Conservation (phyloP, 2,797 vertebrate species). For the Notoglanidium macrostoma region DNA sequence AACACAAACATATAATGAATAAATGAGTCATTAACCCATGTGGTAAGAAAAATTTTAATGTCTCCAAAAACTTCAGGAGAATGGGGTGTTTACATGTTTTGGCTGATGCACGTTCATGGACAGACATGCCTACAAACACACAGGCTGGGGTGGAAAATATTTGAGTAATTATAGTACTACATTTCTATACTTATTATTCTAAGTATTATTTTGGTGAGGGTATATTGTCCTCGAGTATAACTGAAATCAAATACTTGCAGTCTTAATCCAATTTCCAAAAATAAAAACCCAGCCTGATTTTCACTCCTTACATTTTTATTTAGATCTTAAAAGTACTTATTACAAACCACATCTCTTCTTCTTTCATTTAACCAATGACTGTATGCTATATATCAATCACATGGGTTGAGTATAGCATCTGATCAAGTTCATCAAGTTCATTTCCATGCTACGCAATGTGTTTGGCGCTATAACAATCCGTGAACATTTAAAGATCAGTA, state of each 20-base stretch:
- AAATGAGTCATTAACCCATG: constrained; percentile 44
- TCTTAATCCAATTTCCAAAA: not conserved
- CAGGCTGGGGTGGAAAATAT: not conserved
- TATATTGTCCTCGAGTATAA: not conserved
- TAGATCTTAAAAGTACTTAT: not conserved
- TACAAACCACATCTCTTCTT: not conserved
- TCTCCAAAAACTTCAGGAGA: constrained; percentile 21
- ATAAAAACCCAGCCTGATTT: not conserved
- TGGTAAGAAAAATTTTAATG: constrained; percentile 20
- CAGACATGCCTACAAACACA: not conserved
- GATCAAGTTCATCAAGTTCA: not conserved
- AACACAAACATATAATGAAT: constrained; percentile 45
- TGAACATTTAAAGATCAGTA: not conserved
- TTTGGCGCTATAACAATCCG: not conserved
- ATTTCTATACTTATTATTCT: not conserved
- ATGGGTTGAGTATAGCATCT: not conserved
- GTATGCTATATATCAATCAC: not conserved
- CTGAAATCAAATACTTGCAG: not conserved
- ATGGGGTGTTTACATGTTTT: constrained; percentile 35
- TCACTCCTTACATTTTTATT: not conserved
- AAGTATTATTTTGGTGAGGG: not conserved
- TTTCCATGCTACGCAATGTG: not conserved
- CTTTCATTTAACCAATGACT: not conserved
- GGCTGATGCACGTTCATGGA: constrained; percentile 3
- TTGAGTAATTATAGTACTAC: not conserved